Conservation (phyloP, 2,888 invertebrate species). For the Reticulitermes lucifugus region DNA sequence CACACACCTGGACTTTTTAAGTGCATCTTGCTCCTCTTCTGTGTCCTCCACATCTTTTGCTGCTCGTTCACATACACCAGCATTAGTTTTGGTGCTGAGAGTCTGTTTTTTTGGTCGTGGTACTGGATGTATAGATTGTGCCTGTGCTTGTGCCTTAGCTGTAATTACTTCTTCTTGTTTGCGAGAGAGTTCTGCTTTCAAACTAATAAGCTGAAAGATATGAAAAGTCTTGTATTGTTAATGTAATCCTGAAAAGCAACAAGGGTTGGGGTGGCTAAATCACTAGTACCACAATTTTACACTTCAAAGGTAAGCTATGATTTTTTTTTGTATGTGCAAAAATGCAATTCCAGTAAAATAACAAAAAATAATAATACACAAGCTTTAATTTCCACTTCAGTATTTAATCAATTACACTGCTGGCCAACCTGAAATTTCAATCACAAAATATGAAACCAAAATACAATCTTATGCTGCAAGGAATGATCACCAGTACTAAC, state of each 20-base stretch:
- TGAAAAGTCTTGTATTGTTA: background rate
- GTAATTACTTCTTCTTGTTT: constrained; percentile 87
- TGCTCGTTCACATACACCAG: constrained; percentile 60
- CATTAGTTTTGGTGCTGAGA: constrained; percentile 59
- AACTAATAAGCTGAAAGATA: constrained; percentile 73
- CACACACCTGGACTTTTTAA: constrained; percentile 60
- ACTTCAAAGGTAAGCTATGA: no score
- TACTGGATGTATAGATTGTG: constrained; percentile 57
- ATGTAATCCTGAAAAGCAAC: background rate
- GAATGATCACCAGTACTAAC: no score
- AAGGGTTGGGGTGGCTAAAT: background rate
- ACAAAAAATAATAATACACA: no score
- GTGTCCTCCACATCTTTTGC: constrained; percentile 61
- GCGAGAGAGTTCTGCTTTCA: constrained; percentile 89
- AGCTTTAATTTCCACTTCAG: no score
- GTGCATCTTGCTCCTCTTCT: constrained; percentile 62
- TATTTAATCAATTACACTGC: no score
- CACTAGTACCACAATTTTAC: background rate
- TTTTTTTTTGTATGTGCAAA: no score
- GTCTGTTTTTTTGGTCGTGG: constrained; percentile 68
- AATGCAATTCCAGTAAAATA: no score
- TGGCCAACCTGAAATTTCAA: no score
- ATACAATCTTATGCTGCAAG: no score
- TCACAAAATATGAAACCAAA: no score
- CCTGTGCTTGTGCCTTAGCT: constrained; percentile 65